phyloP scores from a whole-genome alignment of 2,888 invertebrate species.

The Drosophila longiperda region DNA sequence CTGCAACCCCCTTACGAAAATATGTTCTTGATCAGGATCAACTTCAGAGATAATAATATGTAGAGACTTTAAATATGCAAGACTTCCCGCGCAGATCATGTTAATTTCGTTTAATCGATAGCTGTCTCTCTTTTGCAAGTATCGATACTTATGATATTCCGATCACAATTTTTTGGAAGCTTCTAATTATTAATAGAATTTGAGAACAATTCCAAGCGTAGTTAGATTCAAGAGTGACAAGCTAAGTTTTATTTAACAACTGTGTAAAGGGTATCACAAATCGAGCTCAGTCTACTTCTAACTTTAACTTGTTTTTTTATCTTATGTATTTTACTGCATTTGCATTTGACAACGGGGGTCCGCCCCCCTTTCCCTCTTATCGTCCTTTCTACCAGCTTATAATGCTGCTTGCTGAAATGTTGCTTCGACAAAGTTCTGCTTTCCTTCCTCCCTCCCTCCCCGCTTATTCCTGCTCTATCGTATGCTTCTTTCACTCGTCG shows the following conservation, averaged over 20 bases:
- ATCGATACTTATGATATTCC: not conserved
- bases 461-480: not conserved
- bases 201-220: not conserved
- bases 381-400: not conserved
- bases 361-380: not conserved
- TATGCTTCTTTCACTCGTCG: constrained; percentile 29
- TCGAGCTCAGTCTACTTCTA: not conserved
- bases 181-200: not conserved
- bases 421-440: constrained; percentile 47
- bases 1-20: not conserved
- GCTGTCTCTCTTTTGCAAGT: not conserved
- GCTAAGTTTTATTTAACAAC: not conserved
- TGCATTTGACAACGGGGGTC: constrained; percentile 44
- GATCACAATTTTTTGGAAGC: not conserved
- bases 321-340: constrained; percentile 61
- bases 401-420: constrained; percentile 29
- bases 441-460: not conserved
- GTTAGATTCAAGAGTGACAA: not conserved
- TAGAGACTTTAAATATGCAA: not conserved
- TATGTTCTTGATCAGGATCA: not conserved
- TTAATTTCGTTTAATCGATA: not conserved
- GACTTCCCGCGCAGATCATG: too few relatives aligned
- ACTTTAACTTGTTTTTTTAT: not conserved
- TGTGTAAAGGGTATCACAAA: not conserved
- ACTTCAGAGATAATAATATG: not conserved